phyloP scores from a whole-genome alignment of 35 echinoderm and acorn worm species.

The Chiridota heheva region DNA sequence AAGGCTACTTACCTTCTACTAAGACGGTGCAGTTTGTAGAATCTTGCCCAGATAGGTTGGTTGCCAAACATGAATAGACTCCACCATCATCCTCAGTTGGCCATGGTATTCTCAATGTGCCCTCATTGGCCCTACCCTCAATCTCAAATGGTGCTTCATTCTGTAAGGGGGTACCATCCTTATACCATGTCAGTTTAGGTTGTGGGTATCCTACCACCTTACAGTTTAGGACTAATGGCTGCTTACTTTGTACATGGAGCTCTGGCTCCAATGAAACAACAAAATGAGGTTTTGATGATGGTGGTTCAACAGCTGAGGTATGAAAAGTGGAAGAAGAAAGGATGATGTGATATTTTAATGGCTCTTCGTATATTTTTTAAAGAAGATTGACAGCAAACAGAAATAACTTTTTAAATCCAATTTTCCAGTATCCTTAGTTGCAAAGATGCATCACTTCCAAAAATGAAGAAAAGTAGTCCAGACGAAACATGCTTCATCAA shows the following conservation, averaged over 20 bases:
- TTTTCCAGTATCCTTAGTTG: no score
- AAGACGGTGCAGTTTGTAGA: constrained; percentile 11
- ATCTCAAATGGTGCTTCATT: constrained; percentile 28
- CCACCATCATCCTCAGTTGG: constrained; percentile 30
- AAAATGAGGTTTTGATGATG: constrained; percentile 29
- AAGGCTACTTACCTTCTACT: constrained; percentile 18
- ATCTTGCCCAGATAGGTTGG: constrained; percentile 20
- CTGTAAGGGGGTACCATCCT: constrained; percentile 28
- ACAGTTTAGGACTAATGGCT: constrained; percentile 9
- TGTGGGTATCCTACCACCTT: constrained; percentile 22
- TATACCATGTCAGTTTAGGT: constrained; percentile 14
- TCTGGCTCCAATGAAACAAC: constrained; percentile 15
- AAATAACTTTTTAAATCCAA: not conserved
- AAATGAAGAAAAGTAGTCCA: no score
- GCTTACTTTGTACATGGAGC: not conserved
- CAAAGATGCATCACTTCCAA: no score
- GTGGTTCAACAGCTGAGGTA: constrained; percentile 12
- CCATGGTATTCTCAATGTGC: constrained; percentile 4
- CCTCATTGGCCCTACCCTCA: not conserved
- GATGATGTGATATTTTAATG: no score
- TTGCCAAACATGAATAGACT: constrained; percentile 24
- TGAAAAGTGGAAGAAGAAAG: no score
- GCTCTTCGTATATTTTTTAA: not conserved
- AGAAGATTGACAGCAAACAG: not conserved
- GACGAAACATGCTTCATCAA: no score